These are phyloP conservation scores for Galemys pyrenaicus DNA, from an alignment of 2,113 vertebrate species.

Conservation along the genomic window DNA sequence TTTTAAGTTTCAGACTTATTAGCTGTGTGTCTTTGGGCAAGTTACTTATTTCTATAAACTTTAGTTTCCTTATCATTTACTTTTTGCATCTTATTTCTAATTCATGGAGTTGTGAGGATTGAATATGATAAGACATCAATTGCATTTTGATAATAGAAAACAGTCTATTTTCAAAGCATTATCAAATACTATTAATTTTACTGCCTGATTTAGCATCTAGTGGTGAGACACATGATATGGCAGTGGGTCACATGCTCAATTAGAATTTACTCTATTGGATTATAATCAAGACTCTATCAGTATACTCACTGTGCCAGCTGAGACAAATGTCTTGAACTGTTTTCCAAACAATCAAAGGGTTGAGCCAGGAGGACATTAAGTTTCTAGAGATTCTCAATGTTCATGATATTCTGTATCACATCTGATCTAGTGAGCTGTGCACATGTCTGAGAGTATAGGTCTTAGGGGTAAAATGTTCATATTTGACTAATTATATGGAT, in stretches of 20 bases:
- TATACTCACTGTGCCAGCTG: neutral
- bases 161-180: neutral
- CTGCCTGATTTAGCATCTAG: neutral
- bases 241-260: neutral
- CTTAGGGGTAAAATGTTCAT: neutral
- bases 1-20: constrained; percentile 29
- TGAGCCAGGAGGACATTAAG: neutral
- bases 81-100: constrained; percentile 32
- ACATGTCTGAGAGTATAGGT: neutral
- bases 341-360: neutral
- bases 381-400: neutral
- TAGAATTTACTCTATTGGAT: neutral
- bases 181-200: neutral
- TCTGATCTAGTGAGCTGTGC: neutral
- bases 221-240: neutral
- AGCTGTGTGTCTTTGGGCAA: neutral
- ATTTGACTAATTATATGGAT: neutral
- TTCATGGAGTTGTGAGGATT: neutral
- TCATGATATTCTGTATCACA: neutral
- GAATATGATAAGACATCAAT: neutral
- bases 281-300: neutral
- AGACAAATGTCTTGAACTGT: neutral
- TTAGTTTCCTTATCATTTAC: constrained; percentile 50
- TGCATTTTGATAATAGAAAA: neutral
- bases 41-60: neutral